Evolutionary conservation across 2,888 invertebrate species (phyloP), one percentile per base, ranked within the genome.

Genomic region (Drosophila formosana): DNA sequence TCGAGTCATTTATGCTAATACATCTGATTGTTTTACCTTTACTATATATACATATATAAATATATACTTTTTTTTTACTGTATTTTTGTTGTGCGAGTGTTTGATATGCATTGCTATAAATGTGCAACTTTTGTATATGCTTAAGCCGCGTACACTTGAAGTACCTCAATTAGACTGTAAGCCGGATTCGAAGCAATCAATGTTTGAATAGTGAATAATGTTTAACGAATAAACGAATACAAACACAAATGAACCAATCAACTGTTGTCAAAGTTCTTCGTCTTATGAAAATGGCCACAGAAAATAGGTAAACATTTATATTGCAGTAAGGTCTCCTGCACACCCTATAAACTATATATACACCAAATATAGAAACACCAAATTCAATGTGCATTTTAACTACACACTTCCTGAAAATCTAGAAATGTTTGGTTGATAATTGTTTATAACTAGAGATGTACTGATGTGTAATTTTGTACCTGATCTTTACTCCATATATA

Each of bases 1-100:
- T 88, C 88, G 80, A 88, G 88, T 88, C 88, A 88, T 88, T 82
- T 89, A 85, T 88, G 83, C 68, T 88, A 78, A 81, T 75, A 60
- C 63, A 53, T 66, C 66, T 66, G 52, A 66, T 69, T 64, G 57
- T 66, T 75, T 69, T 52, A 52, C 52, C 49, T 32, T 23, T 39
- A 32, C 43, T 49, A 45, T 52, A 25, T 41, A 56, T 55, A 55
- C 62, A 53, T 41, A 53, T 46, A 61, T 62, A 56, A 47, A 61
- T 57, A 34, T 49, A 28, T 57, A 30, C 47, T 56, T 18, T 26
- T 53, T 66, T 64, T 55, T 61, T 57, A 52, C 47, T 67, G 34
- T 46, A 39, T 41, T 34, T 37, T 61, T 64, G 13, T 58, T 68
- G 28, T 64, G 52, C 45, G 28, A 63, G 49, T 76, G 58, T 61